These are phyloP conservation scores for Lagria hirta DNA, from an alignment of 2,888 invertebrate species.

Conservation along the genomic window DNA sequence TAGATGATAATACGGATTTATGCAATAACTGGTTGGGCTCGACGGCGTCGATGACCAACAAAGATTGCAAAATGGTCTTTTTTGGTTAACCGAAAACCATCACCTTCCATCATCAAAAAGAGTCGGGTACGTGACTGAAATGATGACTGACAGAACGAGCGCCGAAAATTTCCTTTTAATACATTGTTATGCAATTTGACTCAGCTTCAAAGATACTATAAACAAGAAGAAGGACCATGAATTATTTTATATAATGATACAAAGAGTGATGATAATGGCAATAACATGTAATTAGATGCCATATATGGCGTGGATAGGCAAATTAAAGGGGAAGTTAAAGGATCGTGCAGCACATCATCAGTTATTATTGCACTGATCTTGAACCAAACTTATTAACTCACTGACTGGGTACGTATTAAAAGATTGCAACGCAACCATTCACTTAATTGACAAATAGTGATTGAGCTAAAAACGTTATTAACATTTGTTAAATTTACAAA, in stretches of 20 bases:
- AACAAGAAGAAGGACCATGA: no score
- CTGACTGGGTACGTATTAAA: slow-evolving; percentile 27
- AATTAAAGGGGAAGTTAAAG: slow-evolving; percentile 35
- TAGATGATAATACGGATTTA: slow-evolving; percentile 25
- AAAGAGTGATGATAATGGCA: slow-evolving; percentile 33
- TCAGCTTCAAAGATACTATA: no score
- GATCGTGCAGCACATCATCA: slow-evolving; percentile 32
- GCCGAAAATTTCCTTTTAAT: no score
- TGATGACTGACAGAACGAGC: no score
- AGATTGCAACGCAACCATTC: slow-evolving; percentile 29
- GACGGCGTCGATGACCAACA: slow-evolving; percentile 23
- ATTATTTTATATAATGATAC: no score
- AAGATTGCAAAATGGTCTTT: slow-evolving; percentile 17
- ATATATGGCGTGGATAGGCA: slow-evolving; percentile 33
- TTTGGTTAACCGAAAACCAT: no score
- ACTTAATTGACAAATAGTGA: slow-evolving; percentile 30
- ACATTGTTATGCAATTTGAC: no score
- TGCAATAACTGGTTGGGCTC: slow-evolving; percentile 15
- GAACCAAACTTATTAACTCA: slow-evolving; percentile 29
- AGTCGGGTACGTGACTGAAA: slow-evolving; percentile 12
- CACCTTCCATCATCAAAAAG: slow-evolving; percentile 6
- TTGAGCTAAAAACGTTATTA: slow-evolving; percentile 30
- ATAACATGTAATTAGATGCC: slow-evolving; percentile 36
- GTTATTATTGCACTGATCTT: slow-evolving; percentile 30
- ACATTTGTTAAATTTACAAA: no score